Evolutionary conservation across 2,888 invertebrate species (phyloP), one percentile per base, ranked within the genome.

Genomic region (Pogonocherus hispidulus): DNA sequence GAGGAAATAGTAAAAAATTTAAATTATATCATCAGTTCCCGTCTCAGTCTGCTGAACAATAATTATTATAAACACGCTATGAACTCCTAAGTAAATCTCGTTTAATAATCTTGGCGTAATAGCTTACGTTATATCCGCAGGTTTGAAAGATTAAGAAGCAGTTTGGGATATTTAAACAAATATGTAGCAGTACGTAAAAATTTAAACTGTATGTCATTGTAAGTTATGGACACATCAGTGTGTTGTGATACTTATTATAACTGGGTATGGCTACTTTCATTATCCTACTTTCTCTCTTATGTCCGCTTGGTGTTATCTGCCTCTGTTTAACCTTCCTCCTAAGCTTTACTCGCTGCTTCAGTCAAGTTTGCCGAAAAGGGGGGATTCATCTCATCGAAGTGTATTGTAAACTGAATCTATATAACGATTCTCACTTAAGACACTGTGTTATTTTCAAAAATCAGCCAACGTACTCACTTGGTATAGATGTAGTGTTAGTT

Each of bases 201-300:
- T 51, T 51, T 37, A 49, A 46, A 51, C 35, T 51, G 5, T 37
- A 49, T 59, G 59, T 70, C 51, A 72, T 70, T 72, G 75, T 78
- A 77, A 79, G 76, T 78, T 78, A 79, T 78, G 78, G 77, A 66
- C 74, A 76, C 72, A 77, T 78, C 78, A 72, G 70, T 66, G 68
- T 70, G 72, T 76, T 77, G 80, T 81, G 81, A 78, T 80, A 81
- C 79, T 80, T 81, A 78, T 78, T 79, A 78, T 78, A 78, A 80
- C 72, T 77, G 77, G 77, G 78, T 74, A 79, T 76, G 76, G 78
- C 81, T 78, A 81, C 81, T 81, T 81, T 81, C 81, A 78, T 78
- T 76, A 80, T 81, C 80, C 80, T 81, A 81, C 81, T 81, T 81
- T 81, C 81, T 80, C 80, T 77, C 75, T 73, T 73, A 77, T 76